A percentile compares a stretch with the other conserved stretches of the same genome.
Evolutionary conservation across 2,113 vertebrate species (phyloP).

Genomic region (Castor canadensis): DNA sequence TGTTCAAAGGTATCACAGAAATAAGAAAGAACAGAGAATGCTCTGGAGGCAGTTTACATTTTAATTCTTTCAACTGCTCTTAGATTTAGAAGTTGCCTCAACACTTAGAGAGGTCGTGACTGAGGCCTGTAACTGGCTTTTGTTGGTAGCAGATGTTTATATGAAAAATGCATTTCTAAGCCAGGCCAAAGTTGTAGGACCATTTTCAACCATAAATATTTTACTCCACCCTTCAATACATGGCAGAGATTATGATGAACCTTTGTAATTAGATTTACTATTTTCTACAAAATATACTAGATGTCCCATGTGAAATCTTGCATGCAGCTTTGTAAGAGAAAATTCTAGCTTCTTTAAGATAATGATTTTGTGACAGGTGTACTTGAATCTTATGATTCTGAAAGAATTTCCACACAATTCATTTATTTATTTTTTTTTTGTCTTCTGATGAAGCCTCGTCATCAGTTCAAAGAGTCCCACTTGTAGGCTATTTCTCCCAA

Average conservation of each 20-base stretch:
- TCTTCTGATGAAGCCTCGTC: background rate
- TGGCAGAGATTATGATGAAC: background rate
- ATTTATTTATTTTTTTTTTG: background rate
- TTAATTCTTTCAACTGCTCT: background rate
- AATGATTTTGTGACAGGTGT: accelerated
- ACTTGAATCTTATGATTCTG: background rate
- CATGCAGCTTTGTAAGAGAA: background rate
- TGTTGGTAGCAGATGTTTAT: background rate
- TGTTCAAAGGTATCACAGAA: background rate
- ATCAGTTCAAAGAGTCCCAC: background rate
- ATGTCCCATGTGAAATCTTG: background rate
- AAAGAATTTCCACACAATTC: background rate
- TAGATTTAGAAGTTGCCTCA: background rate
- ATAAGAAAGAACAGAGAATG: background rate
- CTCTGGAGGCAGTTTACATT: background rate
- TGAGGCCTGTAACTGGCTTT: background rate
- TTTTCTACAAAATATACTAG: background rate
- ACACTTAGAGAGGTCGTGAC: background rate
- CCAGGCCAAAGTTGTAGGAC: background rate
- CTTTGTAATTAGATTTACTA: background rate
- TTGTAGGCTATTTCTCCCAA: background rate
- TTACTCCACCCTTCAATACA: accelerated
- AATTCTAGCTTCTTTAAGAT: background rate
- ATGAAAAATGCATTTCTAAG: background rate
- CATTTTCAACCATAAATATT: background rate